Conservation (phyloP, 2,113 vertebrate species). For the Semnornis frantzii region DNA sequence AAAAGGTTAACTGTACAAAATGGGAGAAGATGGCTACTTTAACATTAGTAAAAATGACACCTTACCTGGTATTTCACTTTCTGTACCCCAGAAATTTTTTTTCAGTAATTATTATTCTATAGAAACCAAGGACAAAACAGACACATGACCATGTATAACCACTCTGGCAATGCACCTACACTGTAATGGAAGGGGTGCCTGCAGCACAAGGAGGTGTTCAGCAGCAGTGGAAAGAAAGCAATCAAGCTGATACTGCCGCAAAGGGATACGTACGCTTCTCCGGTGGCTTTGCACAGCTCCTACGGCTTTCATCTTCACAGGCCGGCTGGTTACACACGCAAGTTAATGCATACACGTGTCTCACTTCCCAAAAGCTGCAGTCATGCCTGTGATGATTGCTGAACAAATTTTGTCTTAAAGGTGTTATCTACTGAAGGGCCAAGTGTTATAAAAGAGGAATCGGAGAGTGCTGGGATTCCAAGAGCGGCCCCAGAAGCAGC, state of each 20-base stretch:
- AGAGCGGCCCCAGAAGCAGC: not conserved
- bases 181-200: not conserved
- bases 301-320: not conserved
- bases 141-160: accelerated
- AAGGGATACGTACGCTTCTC: accelerated
- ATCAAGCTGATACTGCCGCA: accelerated
- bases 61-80: not conserved
- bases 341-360: accelerated
- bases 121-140: not conserved
- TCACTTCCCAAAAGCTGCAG: not conserved
- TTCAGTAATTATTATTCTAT: not conserved
- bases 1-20: not conserved
- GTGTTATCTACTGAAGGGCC: not conserved
- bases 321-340: accelerated
- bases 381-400: not conserved
- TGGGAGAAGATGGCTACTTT: not conserved
- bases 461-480: not conserved
- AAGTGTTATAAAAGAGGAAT: not conserved
- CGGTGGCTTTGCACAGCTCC: not conserved
- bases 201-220: not conserved
- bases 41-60: not conserved
- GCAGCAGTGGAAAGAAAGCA: not conserved
- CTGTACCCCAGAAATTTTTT: not conserved
- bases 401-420: not conserved
- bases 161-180: not conserved